These are phyloP conservation scores for Eubasilissa regina DNA, from an alignment of 1,140 invertebrate species.

Conservation along the genomic window DNA sequence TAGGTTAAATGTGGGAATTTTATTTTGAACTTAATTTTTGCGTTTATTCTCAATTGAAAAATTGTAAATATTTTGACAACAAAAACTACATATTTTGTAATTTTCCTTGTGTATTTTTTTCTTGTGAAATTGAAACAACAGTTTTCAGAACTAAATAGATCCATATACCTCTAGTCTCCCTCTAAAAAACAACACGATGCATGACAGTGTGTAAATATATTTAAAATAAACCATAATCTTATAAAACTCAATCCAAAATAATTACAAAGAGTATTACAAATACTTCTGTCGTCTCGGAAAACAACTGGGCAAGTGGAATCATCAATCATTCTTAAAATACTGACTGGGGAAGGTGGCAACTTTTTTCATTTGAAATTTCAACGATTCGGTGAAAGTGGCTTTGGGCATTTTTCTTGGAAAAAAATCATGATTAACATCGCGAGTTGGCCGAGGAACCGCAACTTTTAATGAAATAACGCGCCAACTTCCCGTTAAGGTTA, in stretches of 20 bases:
- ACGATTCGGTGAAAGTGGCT: constrained; percentile 9
- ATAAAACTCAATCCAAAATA: background rate
- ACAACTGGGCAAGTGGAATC: constrained; percentile 2
- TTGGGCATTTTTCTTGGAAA: constrained; percentile 16
- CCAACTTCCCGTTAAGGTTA: constrained; percentile 30
- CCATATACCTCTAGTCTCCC: too few relatives aligned
- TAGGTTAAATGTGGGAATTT: too few relatives aligned
- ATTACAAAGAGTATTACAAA: background rate
- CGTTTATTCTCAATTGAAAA: too few relatives aligned
- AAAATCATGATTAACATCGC: constrained; percentile 40
- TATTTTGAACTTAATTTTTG: too few relatives aligned
- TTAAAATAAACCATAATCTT: too few relatives aligned
- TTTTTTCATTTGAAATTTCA: constrained; percentile 44
- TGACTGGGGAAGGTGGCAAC: constrained; percentile 4
- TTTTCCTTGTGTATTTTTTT: too few relatives aligned
- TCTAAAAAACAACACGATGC: too few relatives aligned
- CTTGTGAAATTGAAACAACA: too few relatives aligned
- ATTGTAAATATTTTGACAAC: too few relatives aligned
- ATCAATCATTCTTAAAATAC: constrained; percentile 33
- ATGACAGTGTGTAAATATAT: too few relatives aligned
- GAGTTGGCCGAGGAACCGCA: constrained; percentile 14
- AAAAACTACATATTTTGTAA: too few relatives aligned
- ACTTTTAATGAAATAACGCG: constrained; percentile 39
- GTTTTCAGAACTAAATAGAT: too few relatives aligned
- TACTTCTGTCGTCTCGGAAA: constrained; percentile 11